Evolutionary conservation across 2,888 invertebrate genomes (phyloP).

Genomic region (Eilema depressum): DNA sequence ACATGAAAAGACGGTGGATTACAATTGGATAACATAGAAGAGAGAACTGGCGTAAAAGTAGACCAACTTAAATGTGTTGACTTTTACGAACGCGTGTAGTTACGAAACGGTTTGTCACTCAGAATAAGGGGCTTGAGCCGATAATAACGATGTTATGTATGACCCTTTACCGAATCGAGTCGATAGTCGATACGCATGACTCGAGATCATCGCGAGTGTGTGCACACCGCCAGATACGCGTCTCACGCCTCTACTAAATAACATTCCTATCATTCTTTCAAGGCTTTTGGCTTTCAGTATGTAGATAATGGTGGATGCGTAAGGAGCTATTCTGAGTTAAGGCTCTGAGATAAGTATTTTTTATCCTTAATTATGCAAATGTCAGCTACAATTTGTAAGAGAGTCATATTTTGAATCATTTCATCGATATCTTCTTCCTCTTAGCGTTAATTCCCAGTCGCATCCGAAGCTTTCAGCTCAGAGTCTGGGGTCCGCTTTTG

Average conservation of each 20-base stretch:
- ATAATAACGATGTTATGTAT: constrained; percentile 27
- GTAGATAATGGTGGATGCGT: constrained; percentile 23
- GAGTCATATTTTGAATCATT: no score
- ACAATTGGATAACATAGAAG: no score
- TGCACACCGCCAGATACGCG: constrained; percentile 25
- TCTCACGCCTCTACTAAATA: constrained; percentile 21
- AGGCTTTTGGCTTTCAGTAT: constrained; percentile 23
- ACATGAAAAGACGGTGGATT: no score
- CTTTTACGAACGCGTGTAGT: no score
- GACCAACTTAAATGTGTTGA: no score
- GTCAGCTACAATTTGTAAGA: background rate
- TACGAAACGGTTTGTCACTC: no score
- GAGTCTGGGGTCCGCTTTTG: no score
- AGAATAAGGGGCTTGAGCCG: no score
- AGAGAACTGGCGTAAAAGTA: no score
- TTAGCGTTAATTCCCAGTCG: no score
- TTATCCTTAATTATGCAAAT: background rate
- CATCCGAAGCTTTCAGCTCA: no score
- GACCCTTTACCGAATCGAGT: constrained; percentile 14
- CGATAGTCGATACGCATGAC: constrained; percentile 13
- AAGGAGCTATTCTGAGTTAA: constrained; percentile 1
- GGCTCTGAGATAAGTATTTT: background rate
- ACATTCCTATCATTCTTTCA: constrained; percentile 35
- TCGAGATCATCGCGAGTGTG: constrained; percentile 23
- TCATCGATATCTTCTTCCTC: no score